These are phyloP conservation scores for Hanleya hanleyi DNA, from an alignment of 2,888 invertebrate species.

Conservation along the genomic window DNA sequence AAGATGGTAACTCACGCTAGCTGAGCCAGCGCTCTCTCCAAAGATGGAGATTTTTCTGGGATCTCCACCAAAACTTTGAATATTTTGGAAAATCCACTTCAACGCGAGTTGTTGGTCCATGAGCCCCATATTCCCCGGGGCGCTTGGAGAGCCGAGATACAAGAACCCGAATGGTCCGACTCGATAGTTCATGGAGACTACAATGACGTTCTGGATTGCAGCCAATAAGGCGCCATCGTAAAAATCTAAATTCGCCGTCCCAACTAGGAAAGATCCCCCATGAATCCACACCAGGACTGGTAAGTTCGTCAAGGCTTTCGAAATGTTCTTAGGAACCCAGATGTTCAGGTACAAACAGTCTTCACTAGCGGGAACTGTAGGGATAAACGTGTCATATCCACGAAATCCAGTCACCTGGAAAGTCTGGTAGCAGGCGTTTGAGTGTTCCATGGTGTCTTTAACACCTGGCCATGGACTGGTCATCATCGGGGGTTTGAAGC, in stretches of 20 bases:
- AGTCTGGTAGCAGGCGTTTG: too few relatives aligned
- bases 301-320: slow-evolving; percentile 63
- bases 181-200: slow-evolving; percentile 95
- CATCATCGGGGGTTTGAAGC: too few relatives aligned
- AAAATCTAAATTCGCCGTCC: slow-evolving; percentile 84
- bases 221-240: slow-evolving; percentile 81
- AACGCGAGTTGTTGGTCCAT: slow-evolving; percentile 96
- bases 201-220: slow-evolving; percentile 90
- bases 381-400: slow-evolving; percentile 98
- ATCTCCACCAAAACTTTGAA: slow-evolving; percentile 73
- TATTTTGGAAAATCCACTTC: slow-evolving; percentile 94
- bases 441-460: too few relatives aligned
- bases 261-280: slow-evolving; percentile 95
- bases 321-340: slow-evolving; percentile 83
- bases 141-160: slow-evolving; percentile 85
- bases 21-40: slow-evolving; percentile 65
- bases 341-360: slow-evolving; percentile 97
- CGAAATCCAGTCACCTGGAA: too few relatives aligned
- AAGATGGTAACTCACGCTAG: slow-evolving; percentile 54
- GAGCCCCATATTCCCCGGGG: slow-evolving; percentile 92
- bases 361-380: slow-evolving; percentile 94
- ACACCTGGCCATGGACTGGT: too few relatives aligned
- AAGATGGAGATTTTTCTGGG: slow-evolving; percentile 52
- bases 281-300: slow-evolving; percentile 95
- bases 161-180: slow-evolving; percentile 94